Percentiles rank a stretch among this genome's conserved stretches.
phyloP scores from a whole-genome alignment of 2,888 invertebrate species.

The Agrochola litura region DNA sequence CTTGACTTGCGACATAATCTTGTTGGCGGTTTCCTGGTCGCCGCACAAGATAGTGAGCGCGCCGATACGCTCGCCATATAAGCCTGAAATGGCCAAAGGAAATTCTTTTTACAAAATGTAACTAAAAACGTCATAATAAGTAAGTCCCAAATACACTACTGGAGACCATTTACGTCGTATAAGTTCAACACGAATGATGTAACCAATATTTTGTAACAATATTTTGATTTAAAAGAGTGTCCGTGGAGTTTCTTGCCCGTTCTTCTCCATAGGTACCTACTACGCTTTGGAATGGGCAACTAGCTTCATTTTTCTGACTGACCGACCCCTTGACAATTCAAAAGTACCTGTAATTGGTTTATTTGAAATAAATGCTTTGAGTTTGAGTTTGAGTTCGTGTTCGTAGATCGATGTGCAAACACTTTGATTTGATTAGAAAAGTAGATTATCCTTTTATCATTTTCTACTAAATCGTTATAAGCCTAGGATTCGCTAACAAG shows the following conservation, averaged over 20 bases:
- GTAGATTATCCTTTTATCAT: neutral
- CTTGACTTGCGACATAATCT: conserved; percentile 98
- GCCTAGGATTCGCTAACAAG: neutral
- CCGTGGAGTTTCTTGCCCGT: too few relatives aligned
- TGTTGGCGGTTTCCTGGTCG: conserved; percentile 94
- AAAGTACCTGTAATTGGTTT: too few relatives aligned
- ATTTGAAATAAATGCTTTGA: too few relatives aligned
- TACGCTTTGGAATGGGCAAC: too few relatives aligned
- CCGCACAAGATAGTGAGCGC: conserved; percentile 95
- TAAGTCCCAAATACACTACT: neutral
- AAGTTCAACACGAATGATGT: too few relatives aligned
- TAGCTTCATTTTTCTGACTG: too few relatives aligned
- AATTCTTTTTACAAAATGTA: neutral
- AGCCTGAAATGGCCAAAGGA: conserved; percentile 77
- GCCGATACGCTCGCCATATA: conserved; percentile 98
- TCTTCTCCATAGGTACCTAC: too few relatives aligned
- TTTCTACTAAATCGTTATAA: neutral
- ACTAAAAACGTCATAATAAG: neutral
- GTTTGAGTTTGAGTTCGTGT: too few relatives aligned
- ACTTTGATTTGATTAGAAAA: neutral
- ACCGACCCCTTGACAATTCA: too few relatives aligned
- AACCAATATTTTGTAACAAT: too few relatives aligned
- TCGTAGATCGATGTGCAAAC: neutral
- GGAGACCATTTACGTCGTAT: too few relatives aligned
- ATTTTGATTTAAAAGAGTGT: too few relatives aligned